phyloP scores from a whole-genome alignment of 2,888 invertebrate genomes.

The Rapana venosa region DNA sequence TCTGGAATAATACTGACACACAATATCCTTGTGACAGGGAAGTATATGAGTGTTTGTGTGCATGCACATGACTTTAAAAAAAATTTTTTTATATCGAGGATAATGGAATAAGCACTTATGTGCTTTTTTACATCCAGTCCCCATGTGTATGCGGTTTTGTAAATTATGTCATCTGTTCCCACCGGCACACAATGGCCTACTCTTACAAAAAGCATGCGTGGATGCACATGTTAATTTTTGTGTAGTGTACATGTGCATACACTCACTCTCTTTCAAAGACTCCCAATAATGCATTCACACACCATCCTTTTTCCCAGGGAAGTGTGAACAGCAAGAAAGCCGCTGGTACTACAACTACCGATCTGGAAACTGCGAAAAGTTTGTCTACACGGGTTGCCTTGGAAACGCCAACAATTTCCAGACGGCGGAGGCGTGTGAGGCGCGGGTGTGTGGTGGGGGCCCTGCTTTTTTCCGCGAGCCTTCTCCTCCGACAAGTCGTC shows the following conservation, averaged over 20 bases:
- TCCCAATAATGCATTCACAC: background rate
- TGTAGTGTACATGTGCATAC: background rate
- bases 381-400: constrained; percentile 69
- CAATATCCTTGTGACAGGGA: no score
- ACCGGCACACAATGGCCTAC: no score
- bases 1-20: no score
- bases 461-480: constrained; percentile 66
- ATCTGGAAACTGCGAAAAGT: constrained; percentile 63
- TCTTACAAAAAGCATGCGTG: no score
- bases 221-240: background rate
- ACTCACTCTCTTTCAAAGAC: background rate
- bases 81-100: no score
- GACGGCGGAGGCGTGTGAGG: constrained; percentile 61
- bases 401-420: constrained; percentile 71
- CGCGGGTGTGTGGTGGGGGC: constrained; percentile 67
- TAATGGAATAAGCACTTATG: no score
- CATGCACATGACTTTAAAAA: background rate
- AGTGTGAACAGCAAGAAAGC: constrained; percentile 56
- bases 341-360: constrained; percentile 69
- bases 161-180: no score
- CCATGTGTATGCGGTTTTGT: no score
- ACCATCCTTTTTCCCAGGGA: constrained; percentile 52
- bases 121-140: no score
- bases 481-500: constrained; percentile 53
- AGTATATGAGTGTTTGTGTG: background rate